Evolutionary conservation across 1,140 invertebrate genomes (phyloP), one percentile per base, ranked within the genome.

Genomic region (Drosophila seguyi): DNA sequence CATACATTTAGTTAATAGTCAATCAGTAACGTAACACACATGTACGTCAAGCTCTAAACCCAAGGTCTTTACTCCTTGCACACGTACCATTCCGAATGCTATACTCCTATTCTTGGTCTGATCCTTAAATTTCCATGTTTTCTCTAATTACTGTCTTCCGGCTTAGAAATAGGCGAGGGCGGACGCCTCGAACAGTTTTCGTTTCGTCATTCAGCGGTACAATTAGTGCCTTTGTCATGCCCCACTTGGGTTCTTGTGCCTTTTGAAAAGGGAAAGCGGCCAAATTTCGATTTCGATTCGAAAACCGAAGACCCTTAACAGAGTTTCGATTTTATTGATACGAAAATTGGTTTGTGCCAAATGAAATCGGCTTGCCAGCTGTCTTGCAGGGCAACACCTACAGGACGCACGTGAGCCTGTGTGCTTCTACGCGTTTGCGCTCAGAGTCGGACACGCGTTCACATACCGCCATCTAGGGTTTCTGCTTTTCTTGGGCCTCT

Each of bases 141-240:
- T 66, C 76, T 84, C 81, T 90, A 90, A 90, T 90, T 90, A 90
- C 86, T 76, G 69, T 90, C 78, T 90, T 90, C 85, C 86, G 85
- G 85, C 86, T 90, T 61, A 68, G 18, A 50, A 27, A 38, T 20
- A 29, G 52, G 36, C 44, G 65, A 78, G 66, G 53, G 52, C 58
- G 57, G 61, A 45, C 44, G 39, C 25, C 41, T 76, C 38, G 59
- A 48, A 72, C 75, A 63, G 79, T 82, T 90, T 90, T 90, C 85
- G 76, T 59, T 80, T 90, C 63, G 36, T 83, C 55, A 55, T 69
- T 75, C 62, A 65, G 57, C 47, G 58, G 63, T 61, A 90, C 85
- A 90, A 90, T 90, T 90, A 90, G 85, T 84, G 80, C 78, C 85
- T 79, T 85, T 85, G 80, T 78, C 68, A 88, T 82, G 86, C 84